Base-by-base conservation (phyloP, 2,797 vertebrate genomes). In the Enteromius paludinosus region DNA sequence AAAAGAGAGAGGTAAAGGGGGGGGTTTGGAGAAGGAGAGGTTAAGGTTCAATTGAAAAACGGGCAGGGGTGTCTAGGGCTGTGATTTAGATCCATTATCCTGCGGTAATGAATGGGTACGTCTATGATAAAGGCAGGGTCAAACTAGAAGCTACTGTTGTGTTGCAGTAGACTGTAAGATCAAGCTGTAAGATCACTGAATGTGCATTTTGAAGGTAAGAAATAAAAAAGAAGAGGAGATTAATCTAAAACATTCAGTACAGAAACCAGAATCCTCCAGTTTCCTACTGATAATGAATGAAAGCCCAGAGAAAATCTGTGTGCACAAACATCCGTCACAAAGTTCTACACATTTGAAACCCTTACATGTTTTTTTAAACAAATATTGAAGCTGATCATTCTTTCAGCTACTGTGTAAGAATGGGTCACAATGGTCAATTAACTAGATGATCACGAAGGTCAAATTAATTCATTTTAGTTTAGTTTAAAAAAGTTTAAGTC, bases 1-100 rank as follows among this genome's bases (percentile, higher is more conserved):
- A 47, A 81, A 54, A 81, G 56, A 69, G 45, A 41, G 62, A 70
- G 59, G 41, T 25, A 47, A 3, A 84, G 9, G 25, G 69, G n/a
- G 38, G 18, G 78, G 25, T 41, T 41, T 35, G 61, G 41, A 70
- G 77, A 86, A 77, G 84, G 70, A 41, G 54, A 77, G 73, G 73
- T 77, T 56, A 84, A 84, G 28, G 83, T 62, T 85, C 71, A 80
- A 82, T 45, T 75, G 80, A 66, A 68, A 75, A 82, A 75, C 5
- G 9, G 71, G 71, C 43, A 65, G 23, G 71, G 61, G 4, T 43
- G 62, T 47, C 73, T 35, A 62, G 52, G 30, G 68, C 81, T 49
- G 73, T 61, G 73, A 83, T 77, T 83, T 83, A 77, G 64, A 77
- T 38, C 73, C 73, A 83, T 76, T 83, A 82, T 35, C 35, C 59